Conservation (phyloP, 2,113 vertebrate genomes). For the Gallinago media region DNA sequence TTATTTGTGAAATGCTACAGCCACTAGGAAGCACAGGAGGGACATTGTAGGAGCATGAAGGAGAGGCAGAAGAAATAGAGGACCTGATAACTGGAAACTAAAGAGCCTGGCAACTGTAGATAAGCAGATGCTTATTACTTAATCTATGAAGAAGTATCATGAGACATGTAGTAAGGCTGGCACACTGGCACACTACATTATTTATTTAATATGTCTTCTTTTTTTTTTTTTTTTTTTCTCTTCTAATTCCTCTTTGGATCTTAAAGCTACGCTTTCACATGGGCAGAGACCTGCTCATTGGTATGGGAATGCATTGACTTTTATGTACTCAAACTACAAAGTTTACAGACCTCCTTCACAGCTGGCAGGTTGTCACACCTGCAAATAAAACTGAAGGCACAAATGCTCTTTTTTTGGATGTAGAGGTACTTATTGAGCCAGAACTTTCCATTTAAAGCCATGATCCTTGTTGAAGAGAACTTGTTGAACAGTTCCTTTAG, state of each 20-base stretch:
- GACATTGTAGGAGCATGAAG: not conserved
- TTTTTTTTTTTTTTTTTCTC: not conserved
- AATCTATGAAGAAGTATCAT: not conserved
- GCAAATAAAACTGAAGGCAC: not conserved
- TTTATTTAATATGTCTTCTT: not conserved
- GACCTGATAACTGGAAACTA: not conserved
- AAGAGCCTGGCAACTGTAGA: slow-evolving; percentile 7
- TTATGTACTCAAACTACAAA: accelerated
- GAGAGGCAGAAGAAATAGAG: not conserved
- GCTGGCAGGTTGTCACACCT: accelerated
- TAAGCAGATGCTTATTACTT: not conserved
- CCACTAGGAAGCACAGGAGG: accelerated
- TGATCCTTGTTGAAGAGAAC: not conserved
- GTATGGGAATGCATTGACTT: not conserved
- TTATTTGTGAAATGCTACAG: not conserved
- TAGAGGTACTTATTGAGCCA: not conserved
- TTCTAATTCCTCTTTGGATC: not conserved
- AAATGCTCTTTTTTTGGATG: not conserved
- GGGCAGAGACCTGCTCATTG: not conserved
- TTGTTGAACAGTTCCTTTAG: not conserved
- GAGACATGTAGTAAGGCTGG: not conserved
- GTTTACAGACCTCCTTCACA: not conserved
- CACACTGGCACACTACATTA: not conserved
- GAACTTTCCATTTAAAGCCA: not conserved
- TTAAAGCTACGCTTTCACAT: not conserved